Evolutionary conservation across 1,140 invertebrate genomes (phyloP).

Genomic region (Pachyrhynchus sulphureomaculatus): DNA sequence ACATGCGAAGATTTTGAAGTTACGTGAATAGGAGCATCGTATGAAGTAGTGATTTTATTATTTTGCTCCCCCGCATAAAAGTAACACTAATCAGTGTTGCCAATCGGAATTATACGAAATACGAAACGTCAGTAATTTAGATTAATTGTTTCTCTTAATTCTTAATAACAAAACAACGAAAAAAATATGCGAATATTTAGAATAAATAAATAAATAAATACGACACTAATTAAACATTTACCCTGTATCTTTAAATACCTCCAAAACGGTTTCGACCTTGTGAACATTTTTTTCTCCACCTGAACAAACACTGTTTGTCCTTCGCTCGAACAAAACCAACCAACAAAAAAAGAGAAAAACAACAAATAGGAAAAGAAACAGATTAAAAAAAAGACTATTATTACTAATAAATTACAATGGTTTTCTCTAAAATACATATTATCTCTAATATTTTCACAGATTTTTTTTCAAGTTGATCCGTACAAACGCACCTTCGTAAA

Average conservation of each 20-base stretch:
- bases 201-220: background rate
- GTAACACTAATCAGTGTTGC: too few species aligned
- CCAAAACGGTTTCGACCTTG: too few species aligned
- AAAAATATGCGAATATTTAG: background rate
- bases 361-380: slow-evolving; percentile 4
- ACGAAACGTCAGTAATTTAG: too few species aligned
- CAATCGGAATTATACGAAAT: too few species aligned
- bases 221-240: background rate
- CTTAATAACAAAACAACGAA: background rate
- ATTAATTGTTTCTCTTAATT: slow-evolving; percentile 1
- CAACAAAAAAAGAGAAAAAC: background rate
- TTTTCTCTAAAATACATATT: slow-evolving; percentile 28
- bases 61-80: too few species aligned
- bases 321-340: slow-evolving; percentile 3
- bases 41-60: too few species aligned
- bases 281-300: background rate
- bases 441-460: slow-evolving; percentile 29
- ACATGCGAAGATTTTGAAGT: too few species aligned
- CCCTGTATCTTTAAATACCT: background rate
- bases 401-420: slow-evolving; percentile 29
- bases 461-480: slow-evolving; percentile 16
- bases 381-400: slow-evolving; percentile 25
- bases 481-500: background rate
- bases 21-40: too few species aligned
- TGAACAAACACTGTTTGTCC: background rate